phyloP scores from a whole-genome alignment of 1,140 invertebrate genomes.

The Doryteuthis pealeii region DNA sequence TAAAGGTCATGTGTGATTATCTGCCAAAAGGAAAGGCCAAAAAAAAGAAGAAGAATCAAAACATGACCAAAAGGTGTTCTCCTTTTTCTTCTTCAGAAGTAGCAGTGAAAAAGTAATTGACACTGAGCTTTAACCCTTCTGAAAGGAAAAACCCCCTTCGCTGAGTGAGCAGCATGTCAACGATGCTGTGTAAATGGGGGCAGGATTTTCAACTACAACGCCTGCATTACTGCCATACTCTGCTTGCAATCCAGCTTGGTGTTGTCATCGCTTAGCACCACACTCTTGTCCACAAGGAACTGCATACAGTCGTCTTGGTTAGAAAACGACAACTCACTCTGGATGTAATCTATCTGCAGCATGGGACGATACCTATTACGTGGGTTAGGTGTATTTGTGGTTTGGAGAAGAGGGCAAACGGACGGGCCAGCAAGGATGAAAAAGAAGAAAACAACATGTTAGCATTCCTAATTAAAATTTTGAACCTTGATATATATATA shows the following conservation, averaged over 20 bases:
- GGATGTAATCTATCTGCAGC: conserved; percentile 81
- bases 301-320: conserved; percentile 78
- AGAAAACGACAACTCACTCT: conserved; percentile 83
- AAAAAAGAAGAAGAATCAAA: too few relatives aligned
- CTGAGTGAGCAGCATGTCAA: too few relatives aligned
- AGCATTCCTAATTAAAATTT: neutral
- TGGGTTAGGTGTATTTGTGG: neutral
- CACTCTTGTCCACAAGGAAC: conserved; percentile 80
- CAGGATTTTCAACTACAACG: conserved; percentile 20
- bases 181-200: too few relatives aligned
- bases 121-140: too few relatives aligned
- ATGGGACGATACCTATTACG: conserved; percentile 85
- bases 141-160: too few relatives aligned
- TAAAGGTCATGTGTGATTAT: too few relatives aligned
- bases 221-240: conserved; percentile 35
- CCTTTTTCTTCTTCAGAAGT: too few relatives aligned
- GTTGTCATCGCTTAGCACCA: conserved; percentile 73
- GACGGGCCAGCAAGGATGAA: conserved; percentile 39
- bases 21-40: too few relatives aligned
- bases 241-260: conserved; percentile 82
- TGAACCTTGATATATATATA: neutral
- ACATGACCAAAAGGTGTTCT: too few relatives aligned
- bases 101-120: too few relatives aligned
- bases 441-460: conserved; percentile 62
- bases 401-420: conserved; percentile 9